Base-by-base conservation (phyloP, 2,113 vertebrate genomes). In the Phylloscopus trochilus region DNA sequence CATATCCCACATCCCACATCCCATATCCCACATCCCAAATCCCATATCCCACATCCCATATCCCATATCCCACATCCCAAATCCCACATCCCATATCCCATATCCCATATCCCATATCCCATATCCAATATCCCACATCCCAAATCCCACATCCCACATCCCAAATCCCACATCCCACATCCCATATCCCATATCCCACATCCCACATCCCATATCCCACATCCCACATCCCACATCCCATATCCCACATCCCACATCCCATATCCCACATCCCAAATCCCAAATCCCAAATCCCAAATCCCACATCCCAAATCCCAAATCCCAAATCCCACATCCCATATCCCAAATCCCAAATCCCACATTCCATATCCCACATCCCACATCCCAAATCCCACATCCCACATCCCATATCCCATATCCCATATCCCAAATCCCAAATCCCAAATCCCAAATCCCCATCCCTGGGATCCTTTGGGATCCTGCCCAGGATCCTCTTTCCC, bases 401-500 rank as follows among this genome's bases (percentile, higher is more conserved):
- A 15, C 10, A 59, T 59, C 56, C 33, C 33, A 10, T 10, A 60
- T 26, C 58, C n/a, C 23, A 60, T 11, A 59, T 69, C n/a, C 44
- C 44, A 33, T 1, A 67, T 27, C 43, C 44, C 31, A 16, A 7
- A 39, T 9, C 26, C 39, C 60, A 15, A 3, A 66, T 7, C 30
- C 37, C 21, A 55, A 3, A 30, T 3, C 28, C 49, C 37, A 23
- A 0, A 43, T 8, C 52, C 39, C 31, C 15, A 27, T n/a, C 26
- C 49, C 49, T 11, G 9, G n/a, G 21, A 49, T 26, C 56, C 30
- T n/a, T 7, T 27, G 75, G 47, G 13, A 53, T 52, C 23, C 47
- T 1, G 1, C 28, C 46, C 10, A n/a, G n/a, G n/a, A n/a, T n/a
- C 4, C 58, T 62, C 35, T 4, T 3, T 20, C 23, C 18, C 47